These are phyloP conservation scores for Thera obeliscata DNA, from an alignment of 2,888 invertebrate species.

Conservation along the genomic window DNA sequence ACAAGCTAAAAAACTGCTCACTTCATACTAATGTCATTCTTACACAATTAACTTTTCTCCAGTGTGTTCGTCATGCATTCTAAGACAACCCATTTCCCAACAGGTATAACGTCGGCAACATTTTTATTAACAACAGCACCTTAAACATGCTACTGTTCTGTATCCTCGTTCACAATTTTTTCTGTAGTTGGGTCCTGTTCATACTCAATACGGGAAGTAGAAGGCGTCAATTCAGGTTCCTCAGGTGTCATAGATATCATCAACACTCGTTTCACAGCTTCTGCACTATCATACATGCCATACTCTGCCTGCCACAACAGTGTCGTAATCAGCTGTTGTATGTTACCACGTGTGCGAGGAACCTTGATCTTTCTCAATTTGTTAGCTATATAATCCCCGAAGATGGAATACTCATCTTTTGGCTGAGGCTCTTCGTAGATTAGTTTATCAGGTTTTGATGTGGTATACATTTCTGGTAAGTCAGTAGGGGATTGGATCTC, in stretches of 20 bases:
- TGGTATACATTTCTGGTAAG: slow-evolving; percentile 50
- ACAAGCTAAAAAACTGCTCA: no score
- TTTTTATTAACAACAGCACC: no score
- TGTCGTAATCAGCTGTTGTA: slow-evolving; percentile 76
- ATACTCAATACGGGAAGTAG: slow-evolving; percentile 32
- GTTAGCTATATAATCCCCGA: slow-evolving; percentile 77
- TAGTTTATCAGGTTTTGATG: slow-evolving; percentile 49
- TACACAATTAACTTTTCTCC: no score
- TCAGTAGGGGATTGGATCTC: slow-evolving; percentile 66
- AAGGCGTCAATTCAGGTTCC: slow-evolving; percentile 15
- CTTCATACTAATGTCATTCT: no score
- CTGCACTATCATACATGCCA: slow-evolving; percentile 72
- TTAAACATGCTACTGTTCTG: not conserved
- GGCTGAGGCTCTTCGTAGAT: slow-evolving; percentile 49
- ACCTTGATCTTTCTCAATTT: slow-evolving; percentile 70
- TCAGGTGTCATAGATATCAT: slow-evolving; percentile 57
- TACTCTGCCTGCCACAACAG: slow-evolving; percentile 79
- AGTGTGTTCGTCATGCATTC: no score
- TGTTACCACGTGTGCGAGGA: slow-evolving; percentile 66
- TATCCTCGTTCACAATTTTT: slow-evolving; percentile 3
- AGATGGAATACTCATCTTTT: slow-evolving; percentile 72
- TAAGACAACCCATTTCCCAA: no score
- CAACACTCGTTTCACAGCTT: slow-evolving; percentile 69
- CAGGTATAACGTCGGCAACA: no score
- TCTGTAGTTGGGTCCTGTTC: slow-evolving; percentile 34